Evolutionary conservation across 2,888 invertebrate species (phyloP), one percentile per base, ranked within the genome.

Genomic region (Trichogramma dendrolimi): DNA sequence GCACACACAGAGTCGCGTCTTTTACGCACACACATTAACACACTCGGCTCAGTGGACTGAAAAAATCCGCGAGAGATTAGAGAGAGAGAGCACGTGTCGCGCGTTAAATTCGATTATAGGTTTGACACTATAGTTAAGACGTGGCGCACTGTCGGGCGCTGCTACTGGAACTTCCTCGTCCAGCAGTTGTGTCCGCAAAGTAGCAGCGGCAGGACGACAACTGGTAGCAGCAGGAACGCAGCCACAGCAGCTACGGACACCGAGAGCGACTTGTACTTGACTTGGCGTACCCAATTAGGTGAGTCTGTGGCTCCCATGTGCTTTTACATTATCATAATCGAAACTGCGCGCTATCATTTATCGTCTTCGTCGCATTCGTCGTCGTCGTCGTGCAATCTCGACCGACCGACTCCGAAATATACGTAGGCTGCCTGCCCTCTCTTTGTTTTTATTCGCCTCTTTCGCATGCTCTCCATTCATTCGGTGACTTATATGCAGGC

Each of bases 61-160:
- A 27, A 27, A 44, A 48, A 54, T 60, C 42, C 11, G 39, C 38
- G 11, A 48, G 4, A 40, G 46, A 4, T 3, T 6, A 38, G 4
- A 10, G 6, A 44, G 6, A 44, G 41, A 40, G 44, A 11, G 14
- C 55, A 57, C 11, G 14, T 46, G 27, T 7, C 6, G 42, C 41
- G 38, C 46, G 11, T 48, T 14, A 43, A 8, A 8, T 40, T n/a
- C 11, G 11, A 4, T 14, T 49, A 11, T 42, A 43, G 49, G 48
- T 14, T 38, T n/a, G 14, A 48, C 41, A 53, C 44, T 48, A 53
- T 40, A 11, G 55, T 53, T 59, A 53, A 62, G 58, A 58, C 62
- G 62, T 62, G 58, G 58, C 62, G 44, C 44, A 47, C 40, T 43
- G 43, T 62, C 54, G 46, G 58, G 27, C 27, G 27, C 54, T 47